Conservation (phyloP, 2,888 invertebrate genomes). For the Antitype chi region DNA sequence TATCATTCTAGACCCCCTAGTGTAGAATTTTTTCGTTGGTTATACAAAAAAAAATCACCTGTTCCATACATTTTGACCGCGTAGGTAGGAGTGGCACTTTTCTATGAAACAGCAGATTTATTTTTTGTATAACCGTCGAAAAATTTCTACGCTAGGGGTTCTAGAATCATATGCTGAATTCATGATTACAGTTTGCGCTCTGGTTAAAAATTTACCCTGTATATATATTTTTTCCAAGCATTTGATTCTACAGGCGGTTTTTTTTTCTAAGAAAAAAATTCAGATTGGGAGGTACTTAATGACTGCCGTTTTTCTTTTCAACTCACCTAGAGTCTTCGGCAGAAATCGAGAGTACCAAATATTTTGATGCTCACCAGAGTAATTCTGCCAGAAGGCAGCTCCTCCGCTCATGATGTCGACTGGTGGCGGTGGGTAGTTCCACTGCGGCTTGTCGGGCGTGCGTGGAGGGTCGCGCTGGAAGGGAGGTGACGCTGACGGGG, state of each 20-base stretch:
- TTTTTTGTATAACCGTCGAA: too few relatives aligned
- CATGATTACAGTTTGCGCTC: too few relatives aligned
- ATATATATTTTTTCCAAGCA: neutral
- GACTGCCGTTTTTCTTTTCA: constrained; percentile 38
- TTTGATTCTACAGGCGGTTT: neutral
- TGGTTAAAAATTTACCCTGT: too few relatives aligned
- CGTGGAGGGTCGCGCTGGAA: constrained; percentile 87
- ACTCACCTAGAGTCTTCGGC: constrained; percentile 52
- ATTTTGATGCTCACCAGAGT: constrained; percentile 93
- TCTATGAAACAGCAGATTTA: too few relatives aligned
- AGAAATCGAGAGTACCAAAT: constrained; percentile 53
- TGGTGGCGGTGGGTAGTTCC: constrained; percentile 89
- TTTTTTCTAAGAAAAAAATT: neutral
- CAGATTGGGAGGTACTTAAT: constrained; percentile 24
- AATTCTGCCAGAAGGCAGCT: constrained; percentile 97
- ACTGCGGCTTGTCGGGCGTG: constrained; percentile 89
- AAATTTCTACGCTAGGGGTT: too few relatives aligned
- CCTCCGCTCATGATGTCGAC: constrained; percentile 96
- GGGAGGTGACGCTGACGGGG: constrained; percentile 85
- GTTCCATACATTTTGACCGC: too few relatives aligned
- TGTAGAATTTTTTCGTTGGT: too few relatives aligned
- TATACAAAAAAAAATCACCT: too few relatives aligned
- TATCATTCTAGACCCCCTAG: too few relatives aligned
- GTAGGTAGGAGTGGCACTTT: too few relatives aligned
- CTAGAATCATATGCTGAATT: too few relatives aligned